Evolutionary conservation across 2,888 invertebrate genomes (phyloP), one percentile per base, ranked within the genome.

Genomic region (Agrotis exclamationis): DNA sequence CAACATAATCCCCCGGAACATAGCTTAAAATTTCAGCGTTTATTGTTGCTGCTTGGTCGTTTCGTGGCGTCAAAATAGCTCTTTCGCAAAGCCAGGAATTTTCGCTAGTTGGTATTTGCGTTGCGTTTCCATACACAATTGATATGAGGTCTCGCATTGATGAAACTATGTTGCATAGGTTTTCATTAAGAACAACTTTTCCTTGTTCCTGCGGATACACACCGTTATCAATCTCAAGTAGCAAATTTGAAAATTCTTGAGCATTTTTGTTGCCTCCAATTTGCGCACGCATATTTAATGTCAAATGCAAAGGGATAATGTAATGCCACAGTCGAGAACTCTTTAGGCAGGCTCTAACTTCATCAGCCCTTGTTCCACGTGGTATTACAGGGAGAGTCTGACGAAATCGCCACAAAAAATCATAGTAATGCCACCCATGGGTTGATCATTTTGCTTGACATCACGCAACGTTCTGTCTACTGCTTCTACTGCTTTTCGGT

Each of bases 181-280:
- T 50, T 50, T 50, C 48, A 20, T 50, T 50, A n/a, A 50, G 48
- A 50, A 50, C 48, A 50, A 50, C n/a, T 50, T 50, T 50, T 50
- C n/a, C 48, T 50, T 50, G 48, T 50, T 51, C 14, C 51, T 24
- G 62, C 71, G 58, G 62, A 71, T 64, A 58, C 57, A 58, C 51
- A 71, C 48, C 48, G 48, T 20, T 50, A 50, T n/a, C 48, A 20
- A 50, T 28, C 28, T 28, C 28, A 28, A 28, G 28, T 28, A 28
- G 28, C 28, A 28, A 28, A 28, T 28, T 28, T 28, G 28, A 28
- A 28, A 28, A 28, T 28, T 28, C 28, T 28, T 28, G 28, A 28
- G 28, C 28, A 28, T 28, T 28, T 28, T 28, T 5, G 28, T 28
- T 28, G 28, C 28, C 28, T 28, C 28, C 28, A 28, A 28, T 28